Percentiles rank a stretch among this genome's conserved stretches.
These are phyloP conservation scores for Zoanthus solanderi DNA, from an alignment of 92 coral and sea anemone species.

Conservation along the genomic window DNA sequence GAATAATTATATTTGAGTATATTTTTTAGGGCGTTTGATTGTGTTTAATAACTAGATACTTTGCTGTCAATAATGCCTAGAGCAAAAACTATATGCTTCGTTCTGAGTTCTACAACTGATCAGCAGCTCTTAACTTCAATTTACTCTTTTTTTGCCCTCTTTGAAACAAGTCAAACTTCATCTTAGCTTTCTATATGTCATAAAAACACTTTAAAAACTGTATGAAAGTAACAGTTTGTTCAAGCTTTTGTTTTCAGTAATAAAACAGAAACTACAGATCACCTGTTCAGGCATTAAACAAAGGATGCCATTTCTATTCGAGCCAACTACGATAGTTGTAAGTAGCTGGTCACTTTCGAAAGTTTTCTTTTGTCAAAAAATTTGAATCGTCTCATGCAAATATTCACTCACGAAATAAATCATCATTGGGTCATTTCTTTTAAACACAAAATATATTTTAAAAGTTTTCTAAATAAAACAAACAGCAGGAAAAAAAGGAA, in stretches of 20 bases:
- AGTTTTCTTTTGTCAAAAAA: conserved; percentile 22
- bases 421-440: not conserved
- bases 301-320: not conserved
- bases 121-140: not conserved
- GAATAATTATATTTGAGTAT: too few relatives aligned
- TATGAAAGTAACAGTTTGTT: conserved; percentile 14
- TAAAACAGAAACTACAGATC: not conserved
- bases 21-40: too few relatives aligned
- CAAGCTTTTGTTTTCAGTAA: conserved; percentile 1
- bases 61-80: not conserved
- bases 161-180: not conserved
- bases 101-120: not conserved
- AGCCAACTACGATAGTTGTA: not conserved
- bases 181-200: not conserved
- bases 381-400: not conserved
- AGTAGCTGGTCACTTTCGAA: conserved; percentile 22
- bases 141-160: not conserved
- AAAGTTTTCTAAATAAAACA: not conserved
- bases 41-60: not conserved
- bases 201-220: not conserved
- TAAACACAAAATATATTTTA: not conserved
- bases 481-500: not conserved
- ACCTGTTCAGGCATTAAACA: not conserved
- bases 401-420: not conserved
- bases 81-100: not conserved